A percentile compares a stretch with the other conserved stretches of the same genome.
Conservation (phyloP, 2,113 vertebrate genomes). For the Dendropsophus ebraccatus region DNA sequence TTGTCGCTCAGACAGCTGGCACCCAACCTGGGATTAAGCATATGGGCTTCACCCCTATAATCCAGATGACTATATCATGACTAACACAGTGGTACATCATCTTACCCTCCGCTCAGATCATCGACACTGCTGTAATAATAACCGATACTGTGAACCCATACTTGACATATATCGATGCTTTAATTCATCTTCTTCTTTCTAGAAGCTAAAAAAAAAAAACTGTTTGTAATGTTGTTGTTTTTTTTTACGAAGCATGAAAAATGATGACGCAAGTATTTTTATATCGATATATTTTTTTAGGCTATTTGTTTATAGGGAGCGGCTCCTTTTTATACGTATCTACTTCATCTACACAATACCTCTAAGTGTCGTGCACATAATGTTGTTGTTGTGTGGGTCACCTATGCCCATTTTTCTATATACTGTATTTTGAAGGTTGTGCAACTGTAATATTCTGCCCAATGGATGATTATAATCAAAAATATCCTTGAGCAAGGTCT, state of each 20-base stretch:
- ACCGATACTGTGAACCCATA: conserved; percentile 40
- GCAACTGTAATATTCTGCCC: not conserved
- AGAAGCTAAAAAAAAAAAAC: conserved; percentile 64
- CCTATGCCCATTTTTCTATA: not conserved
- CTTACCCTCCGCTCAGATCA: not conserved
- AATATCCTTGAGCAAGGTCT: no score
- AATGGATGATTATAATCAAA: not conserved
- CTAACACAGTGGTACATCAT: not conserved
- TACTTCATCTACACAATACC: conserved; percentile 48
- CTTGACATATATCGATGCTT: conserved; percentile 60
- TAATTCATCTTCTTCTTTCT: conserved; percentile 68
- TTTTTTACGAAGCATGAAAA: conserved; percentile 70
- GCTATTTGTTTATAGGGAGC: not conserved
- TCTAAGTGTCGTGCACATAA: conserved; percentile 25
- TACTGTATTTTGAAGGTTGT: not conserved
- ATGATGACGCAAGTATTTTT: conserved; percentile 75
- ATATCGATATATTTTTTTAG: conserved; percentile 75
- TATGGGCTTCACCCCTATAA: not conserved
- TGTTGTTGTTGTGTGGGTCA: not conserved
- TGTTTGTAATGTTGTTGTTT: conserved; percentile 56
- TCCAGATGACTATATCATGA: not conserved
- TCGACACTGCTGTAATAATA: conserved; percentile 13
- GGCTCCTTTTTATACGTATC: conserved; percentile 42
- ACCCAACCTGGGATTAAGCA: not conserved
- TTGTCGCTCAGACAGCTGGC: not conserved